A percentile compares a stretch with the other conserved stretches of the same genome.
Conservation (phyloP, 2,888 invertebrate genomes). For the Ophonus ardosiacus region DNA sequence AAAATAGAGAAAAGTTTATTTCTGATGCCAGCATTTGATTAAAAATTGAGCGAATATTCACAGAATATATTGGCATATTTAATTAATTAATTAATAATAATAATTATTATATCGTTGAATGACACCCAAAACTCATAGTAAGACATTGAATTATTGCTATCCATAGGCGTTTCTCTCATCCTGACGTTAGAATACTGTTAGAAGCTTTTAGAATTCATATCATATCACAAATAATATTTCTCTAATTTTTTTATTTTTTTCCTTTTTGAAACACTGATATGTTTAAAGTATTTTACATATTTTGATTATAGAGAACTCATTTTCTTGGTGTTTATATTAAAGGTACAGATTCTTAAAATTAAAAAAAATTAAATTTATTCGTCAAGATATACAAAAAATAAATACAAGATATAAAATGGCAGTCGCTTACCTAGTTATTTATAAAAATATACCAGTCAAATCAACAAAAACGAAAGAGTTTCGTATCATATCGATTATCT, state of each 20-base stretch:
- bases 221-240: not conserved
- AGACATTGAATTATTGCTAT: constrained; percentile 62
- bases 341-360: constrained; percentile 54
- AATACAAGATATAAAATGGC: constrained; percentile 62
- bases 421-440: constrained; percentile 59
- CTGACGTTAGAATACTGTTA: constrained; percentile 54
- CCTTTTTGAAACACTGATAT: constrained; percentile 63
- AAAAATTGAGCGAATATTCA: constrained; percentile 54
- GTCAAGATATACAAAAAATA: constrained; percentile 62
- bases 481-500: not conserved
- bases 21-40: constrained; percentile 23
- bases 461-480: not conserved
- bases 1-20: not conserved
- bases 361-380: constrained; percentile 63
- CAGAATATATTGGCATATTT: constrained; percentile 57
- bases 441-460: constrained; percentile 41
- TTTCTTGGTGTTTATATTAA: constrained; percentile 14
- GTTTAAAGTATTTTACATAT: constrained; percentile 57
- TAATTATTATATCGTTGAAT: constrained; percentile 48
- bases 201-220: constrained; percentile 59
- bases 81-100: constrained; percentile 47
- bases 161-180: constrained; percentile 55
- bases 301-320: not conserved
- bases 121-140: constrained; percentile 18
- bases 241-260: constrained; percentile 45